Percentiles rank a stretch among this genome's conserved stretches.
phyloP scores from a whole-genome alignment of 2,113 vertebrate genomes.

The Rhabdomys dilectus region DNA sequence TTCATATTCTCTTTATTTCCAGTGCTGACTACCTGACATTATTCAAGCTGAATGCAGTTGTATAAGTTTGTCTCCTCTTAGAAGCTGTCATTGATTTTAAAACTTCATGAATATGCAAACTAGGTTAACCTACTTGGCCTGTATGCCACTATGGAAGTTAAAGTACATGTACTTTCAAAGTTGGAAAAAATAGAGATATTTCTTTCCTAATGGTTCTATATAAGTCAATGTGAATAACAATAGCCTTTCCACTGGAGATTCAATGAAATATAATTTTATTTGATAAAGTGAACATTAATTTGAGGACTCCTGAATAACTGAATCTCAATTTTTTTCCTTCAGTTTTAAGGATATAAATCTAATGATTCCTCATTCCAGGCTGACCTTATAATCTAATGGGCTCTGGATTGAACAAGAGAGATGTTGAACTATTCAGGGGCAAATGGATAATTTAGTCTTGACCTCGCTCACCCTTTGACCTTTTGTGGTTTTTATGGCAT shows the following conservation, averaged over 20 bases:
- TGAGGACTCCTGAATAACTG: conserved; percentile 69
- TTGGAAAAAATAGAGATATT: conserved; percentile 51
- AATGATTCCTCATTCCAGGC: conserved; percentile 79
- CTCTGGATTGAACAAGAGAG: conserved; percentile 82
- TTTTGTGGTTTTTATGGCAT: conserved; percentile 82
- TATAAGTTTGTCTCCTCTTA: conserved; percentile 61
- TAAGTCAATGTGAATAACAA: conserved; percentile 66
- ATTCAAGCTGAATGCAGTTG: conserved; percentile 38
- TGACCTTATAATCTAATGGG: conserved; percentile 87
- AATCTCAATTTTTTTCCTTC: conserved; percentile 73
- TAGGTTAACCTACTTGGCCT: conserved; percentile 59
- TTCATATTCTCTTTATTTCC: conserved; percentile 32
- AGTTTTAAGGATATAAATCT: conserved; percentile 81
- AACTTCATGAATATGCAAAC: conserved; percentile 78
- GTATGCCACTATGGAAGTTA: conserved; percentile 62
- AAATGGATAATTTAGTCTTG: conserved; percentile 85
- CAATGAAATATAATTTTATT: conserved; percentile 70
- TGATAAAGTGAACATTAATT: conserved; percentile 78
- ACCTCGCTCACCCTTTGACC: conserved; percentile 77
- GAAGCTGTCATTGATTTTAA: conserved; percentile 60
- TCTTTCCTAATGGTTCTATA: conserved; percentile 63
- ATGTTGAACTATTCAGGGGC: conserved; percentile 84
- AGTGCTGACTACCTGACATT: conserved; percentile 17
- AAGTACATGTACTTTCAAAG: conserved; percentile 62
- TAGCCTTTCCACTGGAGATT: conserved; percentile 56